phyloP scores from a whole-genome alignment of 37 sponge, comb jelly and placozoan genomes.

The Bolinopsis microptera region DNA sequence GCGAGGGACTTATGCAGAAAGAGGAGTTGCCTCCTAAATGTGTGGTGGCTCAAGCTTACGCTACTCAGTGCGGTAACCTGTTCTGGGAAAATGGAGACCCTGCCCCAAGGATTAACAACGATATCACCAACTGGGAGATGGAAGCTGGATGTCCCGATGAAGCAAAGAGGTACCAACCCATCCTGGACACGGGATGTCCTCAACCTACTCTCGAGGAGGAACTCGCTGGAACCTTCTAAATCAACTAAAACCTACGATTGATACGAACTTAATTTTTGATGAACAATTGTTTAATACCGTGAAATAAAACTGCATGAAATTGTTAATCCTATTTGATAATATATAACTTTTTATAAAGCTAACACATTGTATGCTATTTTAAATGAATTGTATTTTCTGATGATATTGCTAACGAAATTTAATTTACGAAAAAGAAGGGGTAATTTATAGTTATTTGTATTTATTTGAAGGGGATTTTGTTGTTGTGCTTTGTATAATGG shows the following conservation, averaged over 20 bases:
- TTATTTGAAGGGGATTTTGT: too few species aligned
- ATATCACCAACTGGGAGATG: neutral
- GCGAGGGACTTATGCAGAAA: neutral
- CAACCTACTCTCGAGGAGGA: constrained; percentile 27
- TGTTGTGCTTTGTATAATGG: too few species aligned
- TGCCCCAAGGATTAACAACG: neutral
- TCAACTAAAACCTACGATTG: too few species aligned
- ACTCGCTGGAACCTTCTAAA: neutral
- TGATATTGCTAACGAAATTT: too few species aligned
- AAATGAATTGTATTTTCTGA: too few species aligned
- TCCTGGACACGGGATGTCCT: constrained; percentile 45
- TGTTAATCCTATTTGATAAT: neutral
- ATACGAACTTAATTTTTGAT: too few species aligned
- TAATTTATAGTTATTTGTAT: too few species aligned
- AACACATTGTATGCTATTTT: too few species aligned
- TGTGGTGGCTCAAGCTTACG: constrained; percentile 64
- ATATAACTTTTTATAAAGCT: neutral
- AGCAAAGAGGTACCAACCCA: neutral
- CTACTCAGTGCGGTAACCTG: neutral
- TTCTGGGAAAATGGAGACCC: neutral
- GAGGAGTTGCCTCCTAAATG: constrained; percentile 6
- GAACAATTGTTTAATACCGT: too few species aligned
- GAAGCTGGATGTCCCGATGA: constrained; percentile 13
- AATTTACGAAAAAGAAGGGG: too few species aligned
- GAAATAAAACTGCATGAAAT: neutral